Evolutionary conservation across 2,888 invertebrate species (phyloP), one percentile per base, ranked within the genome.

Genomic region (Yponomeuta malinellus): DNA sequence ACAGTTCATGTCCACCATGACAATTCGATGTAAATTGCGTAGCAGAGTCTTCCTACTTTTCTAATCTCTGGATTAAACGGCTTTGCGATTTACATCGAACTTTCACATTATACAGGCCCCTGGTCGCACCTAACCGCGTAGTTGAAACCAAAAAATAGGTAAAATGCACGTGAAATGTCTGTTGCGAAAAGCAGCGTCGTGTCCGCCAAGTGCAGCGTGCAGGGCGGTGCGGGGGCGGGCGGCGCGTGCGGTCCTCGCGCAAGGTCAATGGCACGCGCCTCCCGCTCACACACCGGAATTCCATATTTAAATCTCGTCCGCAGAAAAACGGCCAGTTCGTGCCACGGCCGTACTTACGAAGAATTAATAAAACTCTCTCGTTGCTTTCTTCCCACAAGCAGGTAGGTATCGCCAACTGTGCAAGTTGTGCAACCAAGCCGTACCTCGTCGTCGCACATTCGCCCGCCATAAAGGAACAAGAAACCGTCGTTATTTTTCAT

Each of bases 291-390:
- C 92, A 90, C 91, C 91, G 91, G 91, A 90, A 92, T 92, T 90
- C 92, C 92, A 92, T 91, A 91, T 92, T 92, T 92, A 91, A 92
- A 91, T 91, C 90, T 90, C 90, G 90, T 89, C 91, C 90, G 91
- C 90, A 91, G 90, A 92, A 92, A 92, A 91, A 91, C 90, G 90
- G 90, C 92, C 89, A 87, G 87, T 79, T 89, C 88, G 83, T 84
- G 81, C 78, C 79, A 81, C 83, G 83, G 78, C 80, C 83, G 83
- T 86, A 83, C 87, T 86, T 90, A 90, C 88, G 85, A 81, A 82
- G 90, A 90, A 90, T 91, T 90, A 91, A 92, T 91, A 91, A 92
- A 90, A 89, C 88, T 89, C 87, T 85, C 86, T 74, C 83, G 81
- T 79, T 82, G 78, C 83, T 86, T 89, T 86, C 87, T 87, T 87